These are phyloP conservation scores for Cochlearius cochlearius DNA, from an alignment of 2,113 vertebrate genomes.

Conservation along the genomic window DNA sequence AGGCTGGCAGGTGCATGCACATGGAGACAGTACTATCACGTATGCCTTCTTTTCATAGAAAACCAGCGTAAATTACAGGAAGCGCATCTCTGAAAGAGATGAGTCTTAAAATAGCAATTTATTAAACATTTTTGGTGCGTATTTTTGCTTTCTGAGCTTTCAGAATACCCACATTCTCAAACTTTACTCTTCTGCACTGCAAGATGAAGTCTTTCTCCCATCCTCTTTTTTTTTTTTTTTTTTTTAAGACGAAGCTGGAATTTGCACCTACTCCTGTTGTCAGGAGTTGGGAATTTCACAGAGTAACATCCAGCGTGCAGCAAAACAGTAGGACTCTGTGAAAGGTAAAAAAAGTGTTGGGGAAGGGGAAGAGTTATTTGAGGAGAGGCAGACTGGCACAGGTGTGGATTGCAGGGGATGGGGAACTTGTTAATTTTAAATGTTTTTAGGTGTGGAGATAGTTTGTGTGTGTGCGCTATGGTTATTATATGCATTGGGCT, in stretches of 20 bases:
- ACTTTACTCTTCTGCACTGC: neutral
- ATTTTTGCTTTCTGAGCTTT: neutral
- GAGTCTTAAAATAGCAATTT: neutral
- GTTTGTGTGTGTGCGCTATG: neutral
- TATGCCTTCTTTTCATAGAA: neutral
- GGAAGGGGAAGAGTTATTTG: neutral
- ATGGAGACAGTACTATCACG: neutral
- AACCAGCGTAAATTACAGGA: neutral
- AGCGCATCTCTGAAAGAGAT: neutral
- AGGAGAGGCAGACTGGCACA: neutral
- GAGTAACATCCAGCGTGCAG: neutral
- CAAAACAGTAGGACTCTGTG: neutral
- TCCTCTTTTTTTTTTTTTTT: neutral
- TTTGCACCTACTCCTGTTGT: neutral
- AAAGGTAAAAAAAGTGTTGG: neutral
- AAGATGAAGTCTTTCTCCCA: neutral
- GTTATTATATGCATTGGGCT: neutral
- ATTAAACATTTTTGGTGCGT: neutral
- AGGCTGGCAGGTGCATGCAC: neutral
- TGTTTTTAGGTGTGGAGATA: neutral
- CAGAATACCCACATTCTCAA: neutral
- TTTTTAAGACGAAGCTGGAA: neutral
- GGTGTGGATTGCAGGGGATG: neutral
- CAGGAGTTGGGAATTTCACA: neutral
- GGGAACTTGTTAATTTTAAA: neutral